Evolutionary conservation across 2,797 vertebrate species (phyloP).

Genomic region (Hippoglossus hippoglossus): DNA sequence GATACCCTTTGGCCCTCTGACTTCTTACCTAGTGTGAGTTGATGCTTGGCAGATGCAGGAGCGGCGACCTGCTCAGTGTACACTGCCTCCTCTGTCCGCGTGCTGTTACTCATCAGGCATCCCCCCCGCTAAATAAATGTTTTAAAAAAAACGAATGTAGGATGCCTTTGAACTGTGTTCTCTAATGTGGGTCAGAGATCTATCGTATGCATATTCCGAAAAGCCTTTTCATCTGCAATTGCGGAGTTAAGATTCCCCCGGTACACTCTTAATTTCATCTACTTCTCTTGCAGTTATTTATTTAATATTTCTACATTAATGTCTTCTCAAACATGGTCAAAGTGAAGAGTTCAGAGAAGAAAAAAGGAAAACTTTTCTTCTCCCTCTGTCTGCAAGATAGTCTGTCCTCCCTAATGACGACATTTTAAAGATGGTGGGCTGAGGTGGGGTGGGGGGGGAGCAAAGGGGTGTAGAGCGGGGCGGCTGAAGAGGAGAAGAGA

Average conservation of each 20-base stretch:
- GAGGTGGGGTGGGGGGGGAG: conserved; percentile 66
- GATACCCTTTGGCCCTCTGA: conserved; percentile 65
- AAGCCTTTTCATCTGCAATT: conserved; percentile 83
- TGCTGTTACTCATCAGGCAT: conserved; percentile 42
- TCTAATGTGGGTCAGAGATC: conserved; percentile 85
- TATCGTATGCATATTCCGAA: conserved; percentile 79
- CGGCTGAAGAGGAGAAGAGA: conserved; percentile 62
- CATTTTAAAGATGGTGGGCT: conserved; percentile 81
- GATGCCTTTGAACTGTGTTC: conserved; percentile 81
- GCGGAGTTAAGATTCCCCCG: conserved; percentile 81
- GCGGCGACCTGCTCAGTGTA: conserved; percentile 56
- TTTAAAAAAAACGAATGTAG: conserved; percentile 53
- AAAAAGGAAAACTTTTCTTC: conserved; percentile 65
- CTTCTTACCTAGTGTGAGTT: conserved; percentile 60
- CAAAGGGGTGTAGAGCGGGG: conserved; percentile 47
- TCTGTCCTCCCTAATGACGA: conserved; percentile 81
- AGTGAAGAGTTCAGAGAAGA: conserved; percentile 67
- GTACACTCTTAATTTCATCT: conserved; percentile 82
- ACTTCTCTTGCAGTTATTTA: conserved; percentile 80
- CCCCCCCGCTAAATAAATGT: conserved; percentile 60
- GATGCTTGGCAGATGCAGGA: conserved; percentile 61
- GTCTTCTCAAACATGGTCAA: conserved; percentile 72
- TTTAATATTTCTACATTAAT: conserved; percentile 81
- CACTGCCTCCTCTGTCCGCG: conserved; percentile 43
- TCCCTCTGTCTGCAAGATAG: conserved; percentile 59